Percentiles rank a stretch among this genome's conserved stretches.
These are phyloP conservation scores for Brachionus paranguensis DNA, from an alignment of 1,140 invertebrate genomes.

Conservation along the genomic window DNA sequence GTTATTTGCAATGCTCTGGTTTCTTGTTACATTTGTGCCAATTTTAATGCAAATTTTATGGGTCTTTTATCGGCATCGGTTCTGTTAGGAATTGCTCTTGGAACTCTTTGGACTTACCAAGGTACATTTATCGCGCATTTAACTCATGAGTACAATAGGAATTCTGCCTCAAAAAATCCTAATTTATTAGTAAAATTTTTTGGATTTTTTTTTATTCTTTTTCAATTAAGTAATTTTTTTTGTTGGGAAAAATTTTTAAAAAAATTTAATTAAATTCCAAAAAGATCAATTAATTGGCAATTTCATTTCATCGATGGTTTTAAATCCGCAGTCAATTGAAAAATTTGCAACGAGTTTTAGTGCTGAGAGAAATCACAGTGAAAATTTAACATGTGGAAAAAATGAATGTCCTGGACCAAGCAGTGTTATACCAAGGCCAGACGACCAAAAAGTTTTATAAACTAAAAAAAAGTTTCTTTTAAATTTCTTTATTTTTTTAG, in stretches of 20 bases:
- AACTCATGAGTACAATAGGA: neutral
- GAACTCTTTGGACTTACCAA: neutral
- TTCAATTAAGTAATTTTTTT: conserved; percentile 34
- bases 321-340: neutral
- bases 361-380: neutral
- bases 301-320: neutral
- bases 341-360: neutral
- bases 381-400: neutral
- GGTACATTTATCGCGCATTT: conserved; percentile 10
- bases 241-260: neutral
- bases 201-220: conserved; percentile 24
- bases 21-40: neutral
- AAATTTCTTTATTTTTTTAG: neutral
- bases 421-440: neutral
- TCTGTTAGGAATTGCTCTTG: neutral
- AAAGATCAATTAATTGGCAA: conserved; percentile 35
- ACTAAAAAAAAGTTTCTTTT: no score
- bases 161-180: neutral
- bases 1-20: neutral
- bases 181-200: conserved; percentile 31
- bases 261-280: neutral
- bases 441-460: neutral
- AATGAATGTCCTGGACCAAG: neutral
- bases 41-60: neutral
- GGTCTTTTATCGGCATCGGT: neutral